These are phyloP conservation scores for Cephus pygmeus DNA, from an alignment of 2,888 invertebrate species.

Conservation along the genomic window DNA sequence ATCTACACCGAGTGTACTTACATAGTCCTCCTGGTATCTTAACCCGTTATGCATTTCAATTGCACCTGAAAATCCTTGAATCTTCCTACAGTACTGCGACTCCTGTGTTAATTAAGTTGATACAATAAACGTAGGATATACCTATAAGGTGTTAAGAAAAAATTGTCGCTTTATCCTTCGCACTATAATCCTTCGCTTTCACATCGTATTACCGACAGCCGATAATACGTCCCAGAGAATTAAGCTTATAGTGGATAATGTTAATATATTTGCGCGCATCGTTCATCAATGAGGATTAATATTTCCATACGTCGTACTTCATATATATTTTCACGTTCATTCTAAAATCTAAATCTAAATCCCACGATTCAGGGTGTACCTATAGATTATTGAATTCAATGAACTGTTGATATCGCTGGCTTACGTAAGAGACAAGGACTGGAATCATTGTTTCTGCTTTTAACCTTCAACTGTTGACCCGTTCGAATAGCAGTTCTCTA, in stretches of 20 bases:
- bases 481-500: not conserved
- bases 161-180: not conserved
- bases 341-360: not conserved
- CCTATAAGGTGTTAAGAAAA: not conserved
- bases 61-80: conserved; percentile 6
- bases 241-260: conserved; percentile 6
- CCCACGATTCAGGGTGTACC: not conserved
- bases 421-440: not conserved
- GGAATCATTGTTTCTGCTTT: not conserved
- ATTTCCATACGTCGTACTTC: conserved; percentile 7
- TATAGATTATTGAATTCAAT: not conserved
- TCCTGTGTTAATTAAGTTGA: not conserved
- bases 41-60: conserved; percentile 5
- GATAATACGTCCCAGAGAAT: not conserved
- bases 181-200: not conserved
- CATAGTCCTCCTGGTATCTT: not conserved
- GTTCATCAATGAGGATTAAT: conserved; percentile 15
- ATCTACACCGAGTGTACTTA: not conserved
- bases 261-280: conserved; percentile 27
- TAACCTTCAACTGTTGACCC: not conserved
- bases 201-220: not conserved
- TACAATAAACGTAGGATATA: not conserved
- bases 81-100: conserved; percentile 1
- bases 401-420: not conserved
- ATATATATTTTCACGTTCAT: not conserved